Evolutionary conservation across 1,140 invertebrate species (phyloP).

Genomic region (Agraylea sexmaculata): DNA sequence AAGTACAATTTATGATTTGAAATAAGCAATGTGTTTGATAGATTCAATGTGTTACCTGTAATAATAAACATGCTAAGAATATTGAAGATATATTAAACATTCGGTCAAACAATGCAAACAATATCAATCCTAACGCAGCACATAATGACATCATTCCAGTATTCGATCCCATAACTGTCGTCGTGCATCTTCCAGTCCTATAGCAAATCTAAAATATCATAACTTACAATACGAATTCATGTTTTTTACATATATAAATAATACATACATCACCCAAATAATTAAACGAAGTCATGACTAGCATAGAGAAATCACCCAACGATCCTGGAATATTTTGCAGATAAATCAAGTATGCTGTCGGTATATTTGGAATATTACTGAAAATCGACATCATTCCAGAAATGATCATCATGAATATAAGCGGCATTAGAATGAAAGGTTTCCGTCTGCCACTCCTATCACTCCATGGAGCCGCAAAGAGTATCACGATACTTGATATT

Average conservation of each 20-base stretch:
- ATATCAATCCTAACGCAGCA: background rate
- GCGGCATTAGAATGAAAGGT: conserved; percentile 32
- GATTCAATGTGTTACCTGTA: conserved; percentile 1
- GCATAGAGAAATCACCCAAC: conserved; percentile 32
- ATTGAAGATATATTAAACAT: background rate
- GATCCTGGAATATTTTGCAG: conserved; percentile 34
- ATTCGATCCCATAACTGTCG: conserved; percentile 1
- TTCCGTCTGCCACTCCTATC: conserved; percentile 37
- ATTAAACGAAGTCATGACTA: conserved; percentile 32
- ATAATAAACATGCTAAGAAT: background rate
- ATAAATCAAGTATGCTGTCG: conserved; percentile 30
- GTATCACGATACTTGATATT: conserved; percentile 28
- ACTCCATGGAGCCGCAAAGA: conserved; percentile 38
- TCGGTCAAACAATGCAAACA: background rate
- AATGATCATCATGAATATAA: conserved; percentile 34
- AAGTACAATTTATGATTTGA: background rate
- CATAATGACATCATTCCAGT: background rate
- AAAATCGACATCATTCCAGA: conserved; percentile 29
- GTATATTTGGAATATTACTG: conserved; percentile 31
- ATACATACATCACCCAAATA: conserved; percentile 35
- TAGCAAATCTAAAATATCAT: conserved; percentile 3
- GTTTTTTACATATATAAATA: background rate
- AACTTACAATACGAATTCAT: background rate
- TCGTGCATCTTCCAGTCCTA: conserved; percentile 6
- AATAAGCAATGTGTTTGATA: background rate